These are phyloP conservation scores for Folsomia candida DNA, from an alignment of 2,888 invertebrate species.

Conservation along the genomic window DNA sequence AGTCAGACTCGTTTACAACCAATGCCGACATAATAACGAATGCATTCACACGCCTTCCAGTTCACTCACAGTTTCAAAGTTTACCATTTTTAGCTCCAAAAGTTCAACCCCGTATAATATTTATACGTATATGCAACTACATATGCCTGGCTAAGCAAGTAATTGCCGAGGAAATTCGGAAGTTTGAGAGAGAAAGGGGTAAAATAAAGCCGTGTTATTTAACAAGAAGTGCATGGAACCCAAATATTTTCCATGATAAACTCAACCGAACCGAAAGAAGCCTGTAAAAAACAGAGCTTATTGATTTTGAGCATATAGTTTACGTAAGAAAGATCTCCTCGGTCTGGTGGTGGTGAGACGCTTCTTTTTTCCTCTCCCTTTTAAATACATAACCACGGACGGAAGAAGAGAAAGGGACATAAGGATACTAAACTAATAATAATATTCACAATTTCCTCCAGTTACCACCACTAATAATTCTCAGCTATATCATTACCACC, in stretches of 20 bases:
- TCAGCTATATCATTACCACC: not conserved
- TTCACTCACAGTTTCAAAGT: not conserved
- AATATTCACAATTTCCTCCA: not conserved
- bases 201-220: slow-evolving; percentile 5
- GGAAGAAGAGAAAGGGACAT: not conserved
- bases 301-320: slow-evolving; percentile 14
- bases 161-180: not conserved
- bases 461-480: not conserved
- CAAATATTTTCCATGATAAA: not conserved
- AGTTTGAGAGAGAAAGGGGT: slow-evolving; percentile 6
- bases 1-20: slow-evolving; percentile 8
- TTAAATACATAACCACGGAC: not conserved
- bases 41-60: slow-evolving; percentile 26
- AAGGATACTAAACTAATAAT: not conserved
- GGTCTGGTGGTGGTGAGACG: slow-evolving; percentile 10
- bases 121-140: too few relatives aligned
- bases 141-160: not conserved
- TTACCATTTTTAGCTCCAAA: slow-evolving; percentile 2
- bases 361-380: slow-evolving; percentile 20
- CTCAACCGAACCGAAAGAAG: not conserved
- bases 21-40: slow-evolving; percentile 24
- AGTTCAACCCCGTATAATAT: too few relatives aligned
- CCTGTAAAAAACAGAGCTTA: slow-evolving; percentile 4
- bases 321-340: slow-evolving; percentile 14
- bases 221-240: not conserved